A percentile compares a stretch with the other conserved stretches of the same genome.
These are phyloP conservation scores for Callosobruchus maculatus DNA, from an alignment of 2,888 invertebrate genomes.

Conservation along the genomic window DNA sequence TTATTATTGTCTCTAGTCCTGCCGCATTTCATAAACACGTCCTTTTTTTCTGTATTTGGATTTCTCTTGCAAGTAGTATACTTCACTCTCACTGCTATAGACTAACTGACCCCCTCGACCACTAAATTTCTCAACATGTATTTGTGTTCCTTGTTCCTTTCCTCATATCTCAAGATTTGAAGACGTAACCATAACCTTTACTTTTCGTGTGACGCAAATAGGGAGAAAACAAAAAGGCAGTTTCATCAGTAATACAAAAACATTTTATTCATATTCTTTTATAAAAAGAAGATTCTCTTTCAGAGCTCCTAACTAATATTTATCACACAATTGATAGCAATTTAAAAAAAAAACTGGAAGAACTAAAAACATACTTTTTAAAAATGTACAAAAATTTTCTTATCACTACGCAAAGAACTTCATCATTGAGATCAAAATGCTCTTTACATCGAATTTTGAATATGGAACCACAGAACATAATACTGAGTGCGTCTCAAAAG, in stretches of 20 bases:
- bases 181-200: too few species aligned
- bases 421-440: slow-evolving; percentile 18
- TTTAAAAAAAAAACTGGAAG: slow-evolving; percentile 10
- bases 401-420: slow-evolving; percentile 14
- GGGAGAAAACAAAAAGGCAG: not conserved
- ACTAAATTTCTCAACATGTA: too few species aligned
- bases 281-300: not conserved
- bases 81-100: too few species aligned
- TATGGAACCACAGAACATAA: slow-evolving; percentile 11
- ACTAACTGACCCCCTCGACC: too few species aligned
- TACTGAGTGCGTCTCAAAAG: slow-evolving; percentile 11
- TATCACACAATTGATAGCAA: not conserved
- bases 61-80: too few species aligned
- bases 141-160: too few species aligned
- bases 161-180: too few species aligned
- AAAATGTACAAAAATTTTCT: slow-evolving; percentile 19
- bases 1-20: too few species aligned
- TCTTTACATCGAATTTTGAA: slow-evolving; percentile 13
- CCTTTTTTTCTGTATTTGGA: too few species aligned
- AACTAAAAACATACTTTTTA: slow-evolving; percentile 14
- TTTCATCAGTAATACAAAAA: not conserved
- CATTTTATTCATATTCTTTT: not conserved
- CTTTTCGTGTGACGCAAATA: too few species aligned
- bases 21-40: too few species aligned
- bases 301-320: not conserved